phyloP scores from a whole-genome alignment of 2,888 invertebrate genomes.

The Ceratothoa steindachneri region DNA sequence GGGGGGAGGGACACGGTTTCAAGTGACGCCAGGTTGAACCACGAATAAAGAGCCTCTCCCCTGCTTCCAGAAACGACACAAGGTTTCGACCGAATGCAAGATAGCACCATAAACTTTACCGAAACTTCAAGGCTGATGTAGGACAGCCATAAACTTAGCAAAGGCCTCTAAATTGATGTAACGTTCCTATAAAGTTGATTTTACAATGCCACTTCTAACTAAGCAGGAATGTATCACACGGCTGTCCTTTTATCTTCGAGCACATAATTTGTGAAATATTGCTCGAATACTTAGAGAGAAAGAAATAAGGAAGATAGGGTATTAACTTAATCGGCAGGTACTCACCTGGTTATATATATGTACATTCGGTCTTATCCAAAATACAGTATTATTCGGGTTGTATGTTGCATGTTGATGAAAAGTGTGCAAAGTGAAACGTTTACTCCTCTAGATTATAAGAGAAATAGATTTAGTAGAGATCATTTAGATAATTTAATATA shows the following conservation, averaged over 20 bases:
- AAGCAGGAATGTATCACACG: neutral
- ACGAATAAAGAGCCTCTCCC: too few relatives aligned
- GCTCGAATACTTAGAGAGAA: neutral
- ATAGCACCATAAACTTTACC: conserved; percentile 4
- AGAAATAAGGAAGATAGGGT: too few relatives aligned
- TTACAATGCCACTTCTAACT: conserved; percentile 7
- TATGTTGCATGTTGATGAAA: too few relatives aligned
- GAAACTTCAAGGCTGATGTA: conserved; percentile 5
- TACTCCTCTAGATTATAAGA: too few relatives aligned
- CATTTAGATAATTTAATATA: too few relatives aligned
- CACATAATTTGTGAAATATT: neutral
- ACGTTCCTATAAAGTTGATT: conserved; percentile 8
- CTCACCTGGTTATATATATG: too few relatives aligned
- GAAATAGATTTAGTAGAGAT: too few relatives aligned
- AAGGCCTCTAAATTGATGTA: conserved; percentile 10
- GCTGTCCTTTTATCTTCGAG: conserved; percentile 2
- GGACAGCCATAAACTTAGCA: neutral
- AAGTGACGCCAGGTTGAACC: too few relatives aligned
- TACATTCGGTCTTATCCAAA: too few relatives aligned
- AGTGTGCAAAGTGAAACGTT: too few relatives aligned
- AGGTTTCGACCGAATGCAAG: neutral
- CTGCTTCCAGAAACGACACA: neutral
- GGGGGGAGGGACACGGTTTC: neutral
- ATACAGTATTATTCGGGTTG: too few relatives aligned
- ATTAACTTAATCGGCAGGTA: too few relatives aligned